Evolutionary conservation across 2,113 vertebrate genomes (phyloP), one percentile per base, ranked within the genome.

Genomic region (Acrocephalus kingi): DNA sequence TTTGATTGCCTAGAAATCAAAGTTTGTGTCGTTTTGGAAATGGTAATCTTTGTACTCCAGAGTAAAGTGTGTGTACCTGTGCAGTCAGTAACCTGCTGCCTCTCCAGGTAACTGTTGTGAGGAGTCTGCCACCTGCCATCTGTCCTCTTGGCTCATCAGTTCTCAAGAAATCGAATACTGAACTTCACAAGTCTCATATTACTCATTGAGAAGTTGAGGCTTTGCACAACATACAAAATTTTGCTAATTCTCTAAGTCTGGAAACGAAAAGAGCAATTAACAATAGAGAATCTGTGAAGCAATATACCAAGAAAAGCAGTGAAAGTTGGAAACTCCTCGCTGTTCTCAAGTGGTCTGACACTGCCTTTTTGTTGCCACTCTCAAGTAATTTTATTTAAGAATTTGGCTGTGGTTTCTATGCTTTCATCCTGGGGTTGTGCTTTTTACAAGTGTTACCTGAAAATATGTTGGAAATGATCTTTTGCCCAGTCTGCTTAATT

Each of bases 331-430:
- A 77, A 39, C 17, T 25, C 18, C 5, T 88, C 9, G 0, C 79
- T 64, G 6, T 55, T 84, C 4, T 3, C 19, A 52, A 27, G 43
- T 27, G 9, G 21, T 43, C 69, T 52, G 45, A 49, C 0, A 1
- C 1, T 1, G 37, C 61, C 18, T 58, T 89, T 59, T 72, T 8
- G 0, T 63, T 2, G 0, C 46, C 14, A 8, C 45, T 62, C 45
- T 39, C 8, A 3, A 46, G 12, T 43, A 15, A 6, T 72, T 77
- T 73, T 55, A 19, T 63, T 71, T 20, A 75, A 52, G 52, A 87
- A 68, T 76, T 77, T 46, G 20, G 14, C 35, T 75, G 11, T 62
- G 39, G 24, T 31, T 85, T 48, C 46, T 72, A 63, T 59, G 66
- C 49, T 83, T 93, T 86, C 37, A 31, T 92, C 27, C 17, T 43